phyloP scores from a whole-genome alignment of 2,113 vertebrate genomes.

The Herpetotheres cachinnans region DNA sequence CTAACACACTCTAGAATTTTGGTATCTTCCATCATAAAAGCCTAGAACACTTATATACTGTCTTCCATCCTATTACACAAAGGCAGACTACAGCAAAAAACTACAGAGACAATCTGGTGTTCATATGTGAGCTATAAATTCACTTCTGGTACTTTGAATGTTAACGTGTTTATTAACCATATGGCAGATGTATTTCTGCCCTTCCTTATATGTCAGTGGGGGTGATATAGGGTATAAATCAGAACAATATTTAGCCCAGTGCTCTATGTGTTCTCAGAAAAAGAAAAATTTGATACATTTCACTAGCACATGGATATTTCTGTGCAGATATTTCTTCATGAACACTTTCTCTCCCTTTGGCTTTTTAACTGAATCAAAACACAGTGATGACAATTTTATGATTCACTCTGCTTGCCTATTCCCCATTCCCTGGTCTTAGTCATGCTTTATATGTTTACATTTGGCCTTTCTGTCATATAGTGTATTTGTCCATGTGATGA shows the following conservation, averaged over 20 bases:
- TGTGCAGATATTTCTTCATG: not conserved
- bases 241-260: not conserved
- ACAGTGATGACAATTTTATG: not conserved
- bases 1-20: not conserved
- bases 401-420: not conserved
- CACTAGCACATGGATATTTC: not conserved
- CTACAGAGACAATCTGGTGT: not conserved
- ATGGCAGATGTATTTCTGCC: not conserved
- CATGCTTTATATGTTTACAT: not conserved
- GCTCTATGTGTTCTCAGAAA: not conserved
- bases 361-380: not conserved
- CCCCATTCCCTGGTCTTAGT: not conserved
- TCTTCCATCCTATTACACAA: not conserved
- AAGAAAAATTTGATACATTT: not conserved
- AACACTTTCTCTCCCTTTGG: not conserved
- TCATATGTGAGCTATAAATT: not conserved
- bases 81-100: not conserved
- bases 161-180: not conserved
- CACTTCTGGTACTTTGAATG: not conserved
- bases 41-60: not conserved
- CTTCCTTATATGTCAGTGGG: not conserved
- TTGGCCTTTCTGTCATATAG: not conserved
- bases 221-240: not conserved
- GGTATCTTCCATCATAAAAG: not conserved
- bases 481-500: not conserved